Percentiles rank a stretch among this genome's conserved stretches.
Evolutionary conservation across 1,140 invertebrate species (phyloP).

Genomic region (Drosophila tristis): DNA sequence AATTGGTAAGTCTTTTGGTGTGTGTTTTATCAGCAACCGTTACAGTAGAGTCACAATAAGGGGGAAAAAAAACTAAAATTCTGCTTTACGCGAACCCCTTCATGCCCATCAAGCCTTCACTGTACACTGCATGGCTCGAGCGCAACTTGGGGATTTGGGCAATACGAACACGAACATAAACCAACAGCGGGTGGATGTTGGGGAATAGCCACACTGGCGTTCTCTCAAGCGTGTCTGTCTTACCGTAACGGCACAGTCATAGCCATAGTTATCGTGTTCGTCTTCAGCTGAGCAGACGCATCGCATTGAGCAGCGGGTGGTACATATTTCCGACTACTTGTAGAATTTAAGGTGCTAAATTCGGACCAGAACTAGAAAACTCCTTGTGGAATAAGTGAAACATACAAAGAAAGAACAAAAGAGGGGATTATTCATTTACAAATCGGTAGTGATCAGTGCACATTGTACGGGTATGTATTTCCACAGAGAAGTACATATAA

Average conservation of each 20-base stretch:
- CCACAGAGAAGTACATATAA: conserved; percentile 24
- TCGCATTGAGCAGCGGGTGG: conserved; percentile 33
- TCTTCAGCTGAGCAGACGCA: conserved; percentile 75
- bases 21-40: not conserved
- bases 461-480: conserved; percentile 1
- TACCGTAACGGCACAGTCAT: conserved; percentile 65
- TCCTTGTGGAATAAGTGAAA: not conserved
- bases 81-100: not conserved
- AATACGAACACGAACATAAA: conserved; percentile 49
- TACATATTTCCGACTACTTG: conserved; percentile 15
- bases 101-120: conserved; percentile 1
- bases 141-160: conserved; percentile 54
- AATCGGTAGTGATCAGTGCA: conserved; percentile 15
- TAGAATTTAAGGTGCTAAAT: conserved; percentile 4
- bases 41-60: conserved; percentile 16
- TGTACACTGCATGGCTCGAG: conserved; percentile 44
- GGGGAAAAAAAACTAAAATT: not conserved
- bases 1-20: conserved; percentile 6
- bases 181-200: too few species aligned
- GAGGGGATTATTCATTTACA: not conserved
- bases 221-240: conserved; percentile 69
- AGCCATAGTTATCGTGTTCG: conserved; percentile 47
- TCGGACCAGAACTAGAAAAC: conserved; percentile 6
- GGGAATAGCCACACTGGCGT: conserved; percentile 22
- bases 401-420: not conserved